Base-by-base conservation (phyloP, 2,113 vertebrate genomes). In the Sialia sialis region DNA sequence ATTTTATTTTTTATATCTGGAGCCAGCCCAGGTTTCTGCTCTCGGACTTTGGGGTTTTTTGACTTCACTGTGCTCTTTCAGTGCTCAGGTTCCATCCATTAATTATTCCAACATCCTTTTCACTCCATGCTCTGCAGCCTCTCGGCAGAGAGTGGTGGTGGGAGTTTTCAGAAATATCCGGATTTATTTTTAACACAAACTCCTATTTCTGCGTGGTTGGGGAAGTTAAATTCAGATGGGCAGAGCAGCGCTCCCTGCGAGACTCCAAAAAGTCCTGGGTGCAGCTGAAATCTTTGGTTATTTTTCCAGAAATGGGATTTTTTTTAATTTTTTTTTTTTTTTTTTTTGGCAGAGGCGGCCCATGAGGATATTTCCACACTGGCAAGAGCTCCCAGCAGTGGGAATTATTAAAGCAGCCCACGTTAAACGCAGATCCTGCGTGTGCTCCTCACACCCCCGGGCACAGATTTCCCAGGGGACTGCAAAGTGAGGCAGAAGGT, bases 281-380 rank as follows among this genome's bases (percentile, higher is more conserved):
- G 91, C 87, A 92, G 85, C 84, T 90, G 80, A 94, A 95, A 86
- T 67, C 87, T 91, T 89, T n/a, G 62, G 74, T 90, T 94, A 67
- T 82, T 96, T 96, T 78, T 64, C 38, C 51, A 82, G 63, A 80
- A 97, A 83, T 87, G 64, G 78, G 78, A 55, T 27, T 27, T 49
- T 93, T 7, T 56, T 51, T 38, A n/a, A n/a, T n/a, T 82, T 84
- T 68, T 41, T 73, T 21, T 7, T 56, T 51, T 38, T 11, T 2
- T 54, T 41, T 77, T 44, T 69, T 62, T 87, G 60, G 44, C 72
- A 79, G 78, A 87, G 14, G 66, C 38, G 48, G 93, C 62, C 86
- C 63, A 54, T 36, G 81, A 87, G 69, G 80, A 94, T 38, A 26
- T 87, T 94, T 85, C 93, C 95, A 83, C 30, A 7, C 21, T 58